Base-by-base conservation (phyloP, 2,888 invertebrate genomes). In the Diploptera punctata region DNA sequence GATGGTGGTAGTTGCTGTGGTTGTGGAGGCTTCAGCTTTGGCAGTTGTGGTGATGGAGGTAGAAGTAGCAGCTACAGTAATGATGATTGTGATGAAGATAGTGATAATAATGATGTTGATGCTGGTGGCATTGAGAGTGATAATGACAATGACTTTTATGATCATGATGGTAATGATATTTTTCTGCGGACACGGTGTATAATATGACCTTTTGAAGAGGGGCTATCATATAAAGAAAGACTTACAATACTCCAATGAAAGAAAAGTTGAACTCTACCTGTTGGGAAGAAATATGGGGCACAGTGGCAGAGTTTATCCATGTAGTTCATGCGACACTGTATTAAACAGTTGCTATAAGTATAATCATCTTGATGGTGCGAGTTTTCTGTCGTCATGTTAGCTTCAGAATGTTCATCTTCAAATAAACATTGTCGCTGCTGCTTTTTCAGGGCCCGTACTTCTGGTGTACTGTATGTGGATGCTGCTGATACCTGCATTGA, bases 281-380 rank as follows among this genome's bases (percentile, higher is more conserved):
- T 47, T 5, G 75, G 76, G 65, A 74, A 74, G 67, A 72, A 75
- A 65, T 74, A 76, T 1, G 76, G 76, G 10, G 74, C 74, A 67
- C 76, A 76, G 33, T 73, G 70, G 54, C 76, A 76, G 0, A 74
- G 31, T 10, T 49, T 31, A n/a, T 49, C 60, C 71, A 76, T 73
- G 73, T 76, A 73, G 21, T 70, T 54, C 13, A 71, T 49, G 26
- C 74, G 67, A 29, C 76, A 76, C 16, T 74, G 61, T 54, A 75
- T 61, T 5, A 76, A 71, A 29, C 76, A 76, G 47, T 76, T 76
- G 69, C 67, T 74, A 61, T 74, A 75, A 2, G 74, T 68, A 33
- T 74, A 75, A 2, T 54, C 57, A 9, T 19, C 21, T 3, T 13
- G 18, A 18, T 18, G 16, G 5, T 18, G 33, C 4, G 26, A 13